A percentile compares a stretch with the other conserved stretches of the same genome.
Conservation (phyloP, 2,113 vertebrate genomes). For the Atractosteus spatula region DNA sequence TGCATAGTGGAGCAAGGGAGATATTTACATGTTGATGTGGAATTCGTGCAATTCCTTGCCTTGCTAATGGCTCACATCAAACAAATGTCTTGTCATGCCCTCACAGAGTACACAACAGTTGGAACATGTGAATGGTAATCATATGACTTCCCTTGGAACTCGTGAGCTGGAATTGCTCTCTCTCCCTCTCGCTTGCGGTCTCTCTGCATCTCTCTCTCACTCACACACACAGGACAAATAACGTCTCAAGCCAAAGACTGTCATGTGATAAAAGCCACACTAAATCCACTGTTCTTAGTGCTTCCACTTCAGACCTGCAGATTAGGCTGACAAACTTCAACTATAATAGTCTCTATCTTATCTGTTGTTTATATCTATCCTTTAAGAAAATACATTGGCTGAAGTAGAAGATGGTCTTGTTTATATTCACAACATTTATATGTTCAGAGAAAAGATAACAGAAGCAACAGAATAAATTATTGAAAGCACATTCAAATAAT, state of each 20-base stretch:
- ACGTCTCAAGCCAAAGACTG: conserved; percentile 54
- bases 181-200: conserved; percentile 26
- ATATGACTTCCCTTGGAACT: conserved; percentile 80
- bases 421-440: no score
- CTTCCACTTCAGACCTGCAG: conserved; percentile 11
- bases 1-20: conserved; percentile 23
- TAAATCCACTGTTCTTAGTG: conserved; percentile 41
- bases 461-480: no score
- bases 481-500: no score
- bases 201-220: not conserved
- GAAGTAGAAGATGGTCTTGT: no score
- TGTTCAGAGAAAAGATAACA: no score
- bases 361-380: no score
- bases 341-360: conserved; percentile 10
- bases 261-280: conserved; percentile 73
- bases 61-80: conserved; percentile 49
- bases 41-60: conserved; percentile 36
- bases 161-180: conserved; percentile 74
- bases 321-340: conserved; percentile 18
- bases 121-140: conserved; percentile 76
- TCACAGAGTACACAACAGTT: conserved; percentile 67
- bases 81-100: conserved; percentile 40
- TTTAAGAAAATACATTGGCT: no score
- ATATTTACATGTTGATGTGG: conserved; percentile 21
- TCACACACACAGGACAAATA: conserved; percentile 62